phyloP scores from a whole-genome alignment of 2,113 vertebrate species.

The Origma solitaria region DNA sequence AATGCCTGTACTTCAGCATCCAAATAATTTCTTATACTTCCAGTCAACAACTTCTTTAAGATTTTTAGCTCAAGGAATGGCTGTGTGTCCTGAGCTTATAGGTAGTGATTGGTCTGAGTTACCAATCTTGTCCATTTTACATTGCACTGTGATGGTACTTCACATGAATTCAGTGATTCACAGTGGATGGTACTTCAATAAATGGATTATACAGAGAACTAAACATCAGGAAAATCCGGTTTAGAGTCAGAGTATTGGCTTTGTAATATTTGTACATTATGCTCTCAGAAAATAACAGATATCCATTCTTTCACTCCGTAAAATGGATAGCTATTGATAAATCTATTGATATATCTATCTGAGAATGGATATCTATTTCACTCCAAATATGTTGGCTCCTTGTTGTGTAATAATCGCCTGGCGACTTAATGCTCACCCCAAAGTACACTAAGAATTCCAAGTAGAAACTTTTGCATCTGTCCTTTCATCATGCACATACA shows the following conservation, averaged over 20 bases:
- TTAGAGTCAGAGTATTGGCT: not conserved
- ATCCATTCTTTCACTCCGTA: not conserved
- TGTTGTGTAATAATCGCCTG: not conserved
- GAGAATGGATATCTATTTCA: too few species aligned
- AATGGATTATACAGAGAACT: not conserved
- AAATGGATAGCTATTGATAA: too few species aligned
- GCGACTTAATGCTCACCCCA: not conserved
- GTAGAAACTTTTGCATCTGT: not conserved
- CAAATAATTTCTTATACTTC: not conserved
- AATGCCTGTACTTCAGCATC: not conserved
- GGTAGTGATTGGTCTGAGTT: not conserved
- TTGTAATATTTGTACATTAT: not conserved
- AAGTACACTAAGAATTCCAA: not conserved
- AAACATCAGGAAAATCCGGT: not conserved
- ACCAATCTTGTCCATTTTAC: accelerated
- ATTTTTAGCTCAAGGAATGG: not conserved
- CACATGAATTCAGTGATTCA: too few species aligned
- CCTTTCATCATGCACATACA: not conserved
- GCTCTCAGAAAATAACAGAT: not conserved
- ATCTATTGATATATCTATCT: too few species aligned
- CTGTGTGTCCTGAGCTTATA: not conserved
- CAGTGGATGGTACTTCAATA: too few species aligned
- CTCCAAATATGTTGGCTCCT: too few species aligned
- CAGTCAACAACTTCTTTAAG: not conserved
- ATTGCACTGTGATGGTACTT: not conserved